phyloP scores from a whole-genome alignment of 2,888 invertebrate species.

The Diadromus collaris region DNA sequence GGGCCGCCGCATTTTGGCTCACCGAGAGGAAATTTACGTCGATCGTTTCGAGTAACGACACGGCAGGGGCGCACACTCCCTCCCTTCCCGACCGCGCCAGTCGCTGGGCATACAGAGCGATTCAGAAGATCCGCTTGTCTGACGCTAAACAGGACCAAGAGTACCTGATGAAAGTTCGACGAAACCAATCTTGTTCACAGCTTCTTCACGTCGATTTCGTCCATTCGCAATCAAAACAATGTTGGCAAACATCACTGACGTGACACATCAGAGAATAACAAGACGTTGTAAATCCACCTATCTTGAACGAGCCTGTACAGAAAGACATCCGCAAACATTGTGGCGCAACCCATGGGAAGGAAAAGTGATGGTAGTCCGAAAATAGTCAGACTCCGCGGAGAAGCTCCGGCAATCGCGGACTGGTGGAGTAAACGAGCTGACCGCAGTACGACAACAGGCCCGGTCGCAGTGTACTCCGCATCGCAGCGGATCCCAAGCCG shows the following conservation, averaged over 20 bases:
- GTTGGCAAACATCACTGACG: background rate
- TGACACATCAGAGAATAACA: background rate
- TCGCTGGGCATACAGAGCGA: conserved; percentile 18
- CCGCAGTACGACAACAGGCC: conserved; percentile 36
- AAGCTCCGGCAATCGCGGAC: conserved; percentile 10
- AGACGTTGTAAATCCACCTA: background rate
- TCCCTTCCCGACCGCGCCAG: conserved; percentile 2
- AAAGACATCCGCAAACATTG: background rate
- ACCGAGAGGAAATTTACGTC: conserved; percentile 62
- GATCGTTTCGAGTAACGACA: conserved; percentile 64
- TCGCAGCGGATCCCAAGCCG: conserved; percentile 9
- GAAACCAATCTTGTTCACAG: background rate
- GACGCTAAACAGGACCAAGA: background rate
- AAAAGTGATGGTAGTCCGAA: conserved; percentile 42
- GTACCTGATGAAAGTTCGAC: background rate
- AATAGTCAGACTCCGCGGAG: conserved; percentile 35
- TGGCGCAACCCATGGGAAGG: background rate
- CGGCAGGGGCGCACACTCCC: conserved; percentile 34
- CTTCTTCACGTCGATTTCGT: background rate
- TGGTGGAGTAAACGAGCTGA: conserved; percentile 28
- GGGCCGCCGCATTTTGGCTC: conserved; percentile 10
- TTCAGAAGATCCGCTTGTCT: conserved; percentile 7
- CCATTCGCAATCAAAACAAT: background rate
- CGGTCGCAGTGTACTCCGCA: conserved; percentile 20
- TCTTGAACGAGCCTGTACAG: conserved; percentile 2